phyloP scores from a whole-genome alignment of 1,140 invertebrate species.

The Ostrea denselamellosa region DNA sequence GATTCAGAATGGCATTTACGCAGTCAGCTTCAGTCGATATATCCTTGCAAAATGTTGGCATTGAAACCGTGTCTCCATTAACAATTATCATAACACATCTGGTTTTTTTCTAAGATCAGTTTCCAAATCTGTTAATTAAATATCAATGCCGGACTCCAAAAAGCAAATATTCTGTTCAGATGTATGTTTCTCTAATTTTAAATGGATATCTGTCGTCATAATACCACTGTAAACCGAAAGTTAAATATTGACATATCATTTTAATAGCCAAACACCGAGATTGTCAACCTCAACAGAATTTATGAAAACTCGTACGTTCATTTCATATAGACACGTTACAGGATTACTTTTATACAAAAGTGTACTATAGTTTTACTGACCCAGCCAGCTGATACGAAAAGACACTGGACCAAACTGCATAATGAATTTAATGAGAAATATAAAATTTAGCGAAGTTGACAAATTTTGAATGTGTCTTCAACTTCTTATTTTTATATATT shows the following conservation, averaged over 20 bases:
- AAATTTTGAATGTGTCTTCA: not conserved
- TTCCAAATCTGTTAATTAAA: not conserved
- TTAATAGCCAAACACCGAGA: not conserved
- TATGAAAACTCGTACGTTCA: not conserved
- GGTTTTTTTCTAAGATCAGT: not conserved
- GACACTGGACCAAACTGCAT: no score
- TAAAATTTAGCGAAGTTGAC: no score
- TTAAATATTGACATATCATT: conserved; percentile 9
- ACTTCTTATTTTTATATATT: not conserved
- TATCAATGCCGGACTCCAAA: not conserved
- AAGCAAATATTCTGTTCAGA: not conserved
- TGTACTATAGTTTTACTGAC: no score
- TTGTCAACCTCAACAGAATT: not conserved
- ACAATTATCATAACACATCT: not conserved
- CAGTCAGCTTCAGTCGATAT: not conserved
- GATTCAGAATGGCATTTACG: no score
- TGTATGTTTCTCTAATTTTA: not conserved
- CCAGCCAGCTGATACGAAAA: no score
- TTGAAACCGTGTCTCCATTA: not conserved
- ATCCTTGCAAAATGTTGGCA: not conserved
- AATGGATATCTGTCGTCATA: not conserved
- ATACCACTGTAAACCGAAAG: not conserved
- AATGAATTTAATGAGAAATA: no score
- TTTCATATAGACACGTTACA: not conserved
- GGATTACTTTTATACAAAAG: no score